A percentile compares a stretch with the other conserved stretches of the same genome.
phyloP scores from a whole-genome alignment of 2,888 invertebrate species.

The Orthosia incerta region DNA sequence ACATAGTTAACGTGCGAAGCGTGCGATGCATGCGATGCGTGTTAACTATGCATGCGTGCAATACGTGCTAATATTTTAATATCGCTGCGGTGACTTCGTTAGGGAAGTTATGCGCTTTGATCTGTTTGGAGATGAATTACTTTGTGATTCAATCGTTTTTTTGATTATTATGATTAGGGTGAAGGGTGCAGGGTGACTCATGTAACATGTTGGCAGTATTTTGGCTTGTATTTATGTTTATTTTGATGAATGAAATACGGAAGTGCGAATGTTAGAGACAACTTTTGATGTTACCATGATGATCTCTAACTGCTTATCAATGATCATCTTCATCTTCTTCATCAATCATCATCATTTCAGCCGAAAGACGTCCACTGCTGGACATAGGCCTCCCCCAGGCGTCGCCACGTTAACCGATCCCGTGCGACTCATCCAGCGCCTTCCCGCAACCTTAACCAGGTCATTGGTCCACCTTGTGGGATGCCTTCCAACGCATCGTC shows the following conservation, averaged over 20 bases:
- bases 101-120: slow-evolving; percentile 60
- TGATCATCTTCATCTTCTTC: neutral
- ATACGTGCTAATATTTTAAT: slow-evolving; percentile 64
- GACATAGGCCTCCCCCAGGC: no score
- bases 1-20: neutral
- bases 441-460: no score
- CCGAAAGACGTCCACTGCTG: no score
- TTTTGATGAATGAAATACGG: neutral
- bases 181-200: slow-evolving; percentile 16
- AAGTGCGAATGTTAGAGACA: no score
- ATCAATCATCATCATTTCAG: no score
- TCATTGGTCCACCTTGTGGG: no score
- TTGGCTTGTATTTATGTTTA: slow-evolving; percentile 1
- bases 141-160: slow-evolving; percentile 55
- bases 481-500: no score
- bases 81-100: slow-evolving; percentile 58
- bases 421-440: no score
- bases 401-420: no score
- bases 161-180: slow-evolving; percentile 42
- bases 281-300: neutral
- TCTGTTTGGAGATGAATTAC: slow-evolving; percentile 59
- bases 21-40: slow-evolving; percentile 26
- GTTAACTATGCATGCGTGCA: slow-evolving; percentile 12
- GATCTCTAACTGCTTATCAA: neutral
- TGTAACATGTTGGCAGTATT: slow-evolving; percentile 5